Evolutionary conservation across 1,140 invertebrate genomes (phyloP).

Genomic region (Brachionus koreanus): DNA sequence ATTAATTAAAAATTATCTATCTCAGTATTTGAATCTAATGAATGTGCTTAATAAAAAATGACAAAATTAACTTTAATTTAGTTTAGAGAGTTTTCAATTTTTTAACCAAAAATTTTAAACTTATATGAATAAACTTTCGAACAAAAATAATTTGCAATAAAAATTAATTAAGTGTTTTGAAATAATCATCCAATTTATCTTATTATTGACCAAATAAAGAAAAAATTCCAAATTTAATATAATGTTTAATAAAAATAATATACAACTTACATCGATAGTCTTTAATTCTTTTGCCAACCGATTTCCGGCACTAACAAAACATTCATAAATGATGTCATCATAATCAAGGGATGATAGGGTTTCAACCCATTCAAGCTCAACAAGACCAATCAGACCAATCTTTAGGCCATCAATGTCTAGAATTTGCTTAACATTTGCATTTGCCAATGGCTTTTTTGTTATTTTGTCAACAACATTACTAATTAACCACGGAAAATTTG

Average conservation of each 20-base stretch:
- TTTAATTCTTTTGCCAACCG: slow-evolving; percentile 63
- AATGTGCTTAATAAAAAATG: too few species aligned
- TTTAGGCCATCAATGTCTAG: slow-evolving; percentile 62
- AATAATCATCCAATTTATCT: too few species aligned
- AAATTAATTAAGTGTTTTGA: too few species aligned
- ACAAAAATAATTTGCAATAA: too few species aligned
- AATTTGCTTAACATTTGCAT: slow-evolving; percentile 73
- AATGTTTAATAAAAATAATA: not conserved
- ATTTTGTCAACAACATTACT: slow-evolving; percentile 84
- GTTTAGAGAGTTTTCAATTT: too few species aligned
- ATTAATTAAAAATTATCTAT: too few species aligned
- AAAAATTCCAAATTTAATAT: not conserved
- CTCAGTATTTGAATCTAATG: too few species aligned
- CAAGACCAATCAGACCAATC: slow-evolving; percentile 69
- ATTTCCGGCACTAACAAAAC: slow-evolving; percentile 74
- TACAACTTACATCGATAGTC: slow-evolving; percentile 62
- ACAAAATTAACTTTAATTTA: too few species aligned
- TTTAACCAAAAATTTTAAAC: too few species aligned
- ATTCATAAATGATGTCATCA: slow-evolving; percentile 78
- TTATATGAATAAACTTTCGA: too few species aligned
- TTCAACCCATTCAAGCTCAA: slow-evolving; percentile 82
- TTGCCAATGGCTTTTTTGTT: slow-evolving; percentile 73
- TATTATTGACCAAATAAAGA: too few species aligned
- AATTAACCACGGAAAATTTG: slow-evolving; percentile 84
- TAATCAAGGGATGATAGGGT: slow-evolving; percentile 80